Conservation (phyloP, 2,888 invertebrate genomes). For the Beris chalybata region DNA sequence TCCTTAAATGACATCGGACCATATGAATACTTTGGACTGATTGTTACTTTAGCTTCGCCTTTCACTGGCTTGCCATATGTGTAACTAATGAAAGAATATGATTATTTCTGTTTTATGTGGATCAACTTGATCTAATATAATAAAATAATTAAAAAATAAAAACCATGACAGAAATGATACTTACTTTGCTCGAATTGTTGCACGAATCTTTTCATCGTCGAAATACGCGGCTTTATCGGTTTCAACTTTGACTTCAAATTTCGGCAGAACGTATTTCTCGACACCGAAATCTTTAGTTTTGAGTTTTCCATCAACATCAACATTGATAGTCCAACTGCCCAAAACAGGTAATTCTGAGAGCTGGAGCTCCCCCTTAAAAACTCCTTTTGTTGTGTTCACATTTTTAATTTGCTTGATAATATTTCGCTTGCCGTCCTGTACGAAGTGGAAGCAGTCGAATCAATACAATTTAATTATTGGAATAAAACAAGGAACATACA, state of each 20-base stretch:
- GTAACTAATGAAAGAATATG: constrained; percentile 61
- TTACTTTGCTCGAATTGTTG: constrained; percentile 80
- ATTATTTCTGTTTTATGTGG: not conserved
- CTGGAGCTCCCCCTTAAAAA: constrained; percentile 74
- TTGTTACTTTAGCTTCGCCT: constrained; percentile 81
- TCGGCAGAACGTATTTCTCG: constrained; percentile 90
- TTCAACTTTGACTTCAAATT: constrained; percentile 85
- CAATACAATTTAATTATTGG: constrained; percentile 70
- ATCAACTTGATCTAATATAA: constrained; percentile 8
- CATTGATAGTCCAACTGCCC: constrained; percentile 85
- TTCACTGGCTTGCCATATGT: constrained; percentile 84
- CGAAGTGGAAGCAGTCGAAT: constrained; percentile 16
- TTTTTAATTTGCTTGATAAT: constrained; percentile 79
- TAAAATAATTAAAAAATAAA: not conserved
- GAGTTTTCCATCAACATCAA: constrained; percentile 60
- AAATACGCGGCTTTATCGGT: constrained; percentile 81
- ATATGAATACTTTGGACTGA: constrained; percentile 69
- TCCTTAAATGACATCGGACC: constrained; percentile 50
- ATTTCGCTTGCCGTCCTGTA: constrained; percentile 73
- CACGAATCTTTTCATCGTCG: constrained; percentile 74
- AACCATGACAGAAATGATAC: not conserved
- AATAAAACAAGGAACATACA: constrained; percentile 62
- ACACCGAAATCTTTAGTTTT: constrained; percentile 63
- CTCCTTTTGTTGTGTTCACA: constrained; percentile 69
- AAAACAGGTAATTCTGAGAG: constrained; percentile 81